These are phyloP conservation scores for Trinorchestia longiramus DNA, from an alignment of 1,140 invertebrate species.

Conservation along the genomic window DNA sequence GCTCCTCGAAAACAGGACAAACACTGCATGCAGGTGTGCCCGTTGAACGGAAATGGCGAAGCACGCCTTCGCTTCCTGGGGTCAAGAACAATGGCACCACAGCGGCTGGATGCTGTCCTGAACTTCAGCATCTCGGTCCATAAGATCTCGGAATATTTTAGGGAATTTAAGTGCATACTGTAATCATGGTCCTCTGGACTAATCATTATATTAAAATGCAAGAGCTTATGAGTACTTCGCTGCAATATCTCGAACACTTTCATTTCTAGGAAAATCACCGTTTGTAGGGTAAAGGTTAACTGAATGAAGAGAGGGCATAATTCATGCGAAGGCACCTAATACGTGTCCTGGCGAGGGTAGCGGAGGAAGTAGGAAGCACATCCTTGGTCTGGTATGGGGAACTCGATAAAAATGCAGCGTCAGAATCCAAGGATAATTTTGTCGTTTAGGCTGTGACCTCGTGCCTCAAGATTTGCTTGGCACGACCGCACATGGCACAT, in stretches of 20 bases:
- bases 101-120: neutral
- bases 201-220: neutral
- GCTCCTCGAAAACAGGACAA: neutral
- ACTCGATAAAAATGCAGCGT: neutral
- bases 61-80: neutral
- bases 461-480: neutral
- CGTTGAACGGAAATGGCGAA: neutral
- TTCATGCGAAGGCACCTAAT: neutral
- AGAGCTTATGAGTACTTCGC: neutral
- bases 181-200: neutral
- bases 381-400: neutral
- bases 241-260: neutral
- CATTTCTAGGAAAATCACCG: neutral
- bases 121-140: neutral
- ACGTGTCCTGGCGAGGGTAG: neutral
- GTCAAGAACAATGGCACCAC: neutral
- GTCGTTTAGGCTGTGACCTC: neutral
- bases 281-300: neutral
- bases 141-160: neutral
- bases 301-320: neutral
- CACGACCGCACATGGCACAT: neutral
- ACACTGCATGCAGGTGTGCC: neutral
- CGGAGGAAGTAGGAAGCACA: constrained; percentile 5
- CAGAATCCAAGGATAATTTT: neutral
- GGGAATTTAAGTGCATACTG: neutral